These are phyloP conservation scores for Daboia siamensis DNA, from an alignment of 2,113 vertebrate genomes.

Conservation along the genomic window DNA sequence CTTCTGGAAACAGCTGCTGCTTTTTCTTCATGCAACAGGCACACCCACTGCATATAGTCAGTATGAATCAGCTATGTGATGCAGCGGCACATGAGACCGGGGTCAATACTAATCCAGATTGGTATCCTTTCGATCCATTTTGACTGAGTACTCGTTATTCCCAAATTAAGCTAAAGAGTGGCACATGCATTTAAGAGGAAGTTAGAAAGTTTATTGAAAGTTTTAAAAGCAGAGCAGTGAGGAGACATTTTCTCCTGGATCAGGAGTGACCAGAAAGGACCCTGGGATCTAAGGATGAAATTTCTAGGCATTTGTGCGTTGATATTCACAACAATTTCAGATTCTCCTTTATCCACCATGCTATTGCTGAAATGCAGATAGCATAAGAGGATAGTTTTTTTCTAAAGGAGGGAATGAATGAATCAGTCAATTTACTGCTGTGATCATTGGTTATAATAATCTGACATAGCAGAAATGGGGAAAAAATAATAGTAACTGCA, in stretches of 20 bases:
- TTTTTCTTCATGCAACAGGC: neutral
- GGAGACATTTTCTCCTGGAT: neutral
- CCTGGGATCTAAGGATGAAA: neutral
- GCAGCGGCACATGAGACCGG: neutral
- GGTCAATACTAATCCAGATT: neutral
- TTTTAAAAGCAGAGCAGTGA: neutral
- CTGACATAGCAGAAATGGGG: too few relatives aligned
- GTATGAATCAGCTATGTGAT: neutral
- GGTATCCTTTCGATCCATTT: neutral
- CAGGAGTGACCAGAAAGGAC: neutral
- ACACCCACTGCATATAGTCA: neutral
- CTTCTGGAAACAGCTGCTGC: neutral
- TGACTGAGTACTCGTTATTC: neutral
- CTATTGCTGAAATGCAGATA: neutral
- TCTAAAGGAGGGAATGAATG: neutral
- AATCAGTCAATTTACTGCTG: neutral
- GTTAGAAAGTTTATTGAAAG: neutral
- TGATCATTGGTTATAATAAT: too few relatives aligned
- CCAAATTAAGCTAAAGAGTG: neutral
- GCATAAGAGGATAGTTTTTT: neutral
- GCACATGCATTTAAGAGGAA: neutral
- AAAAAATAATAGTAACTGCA: neutral
- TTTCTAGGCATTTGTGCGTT: neutral
- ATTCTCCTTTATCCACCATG: neutral
- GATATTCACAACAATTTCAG: neutral